Evolutionary conservation across 2,888 invertebrate genomes (phyloP).

Genomic region (Amitus sp.): DNA sequence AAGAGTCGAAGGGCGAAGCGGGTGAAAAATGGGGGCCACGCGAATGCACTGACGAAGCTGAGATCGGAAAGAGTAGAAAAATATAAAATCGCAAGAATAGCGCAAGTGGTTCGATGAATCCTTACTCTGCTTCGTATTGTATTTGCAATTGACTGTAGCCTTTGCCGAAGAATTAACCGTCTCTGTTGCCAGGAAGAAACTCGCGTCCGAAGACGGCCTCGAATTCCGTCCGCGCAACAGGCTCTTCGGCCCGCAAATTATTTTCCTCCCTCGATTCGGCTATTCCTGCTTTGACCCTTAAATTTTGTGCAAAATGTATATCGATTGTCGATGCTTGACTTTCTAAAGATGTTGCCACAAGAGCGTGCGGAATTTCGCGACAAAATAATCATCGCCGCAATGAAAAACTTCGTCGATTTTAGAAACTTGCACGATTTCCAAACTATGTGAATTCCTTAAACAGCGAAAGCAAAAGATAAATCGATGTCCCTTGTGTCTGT

Average conservation of each 20-base stretch:
- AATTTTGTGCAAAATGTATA: slow-evolving; percentile 49
- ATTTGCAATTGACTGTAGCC: slow-evolving; percentile 42
- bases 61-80: slow-evolving; percentile 54
- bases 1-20: slow-evolving; percentile 22
- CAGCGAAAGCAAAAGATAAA: too few species aligned
- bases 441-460: too few species aligned
- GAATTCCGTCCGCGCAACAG: too few species aligned
- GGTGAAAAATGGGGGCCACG: slow-evolving; percentile 25
- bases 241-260: too few species aligned
- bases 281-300: slow-evolving; percentile 23
- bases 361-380: slow-evolving; percentile 13
- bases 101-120: slow-evolving; percentile 48
- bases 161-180: background rate
- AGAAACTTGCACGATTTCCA: too few species aligned
- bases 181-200: background rate
- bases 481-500: slow-evolving; percentile 19
- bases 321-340: slow-evolving; percentile 66
- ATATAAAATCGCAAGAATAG: slow-evolving; percentile 60
- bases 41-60: slow-evolving; percentile 28
- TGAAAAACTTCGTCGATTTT: too few species aligned
- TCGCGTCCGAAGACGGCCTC: too few species aligned
- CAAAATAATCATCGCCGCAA: background rate
- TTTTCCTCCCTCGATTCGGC: slow-evolving; percentile 4
- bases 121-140: slow-evolving; percentile 38
- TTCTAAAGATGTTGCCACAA: slow-evolving; percentile 49